These are phyloP conservation scores for Melanerpes aurifrons DNA, from an alignment of 2,113 vertebrate species.

Conservation along the genomic window DNA sequence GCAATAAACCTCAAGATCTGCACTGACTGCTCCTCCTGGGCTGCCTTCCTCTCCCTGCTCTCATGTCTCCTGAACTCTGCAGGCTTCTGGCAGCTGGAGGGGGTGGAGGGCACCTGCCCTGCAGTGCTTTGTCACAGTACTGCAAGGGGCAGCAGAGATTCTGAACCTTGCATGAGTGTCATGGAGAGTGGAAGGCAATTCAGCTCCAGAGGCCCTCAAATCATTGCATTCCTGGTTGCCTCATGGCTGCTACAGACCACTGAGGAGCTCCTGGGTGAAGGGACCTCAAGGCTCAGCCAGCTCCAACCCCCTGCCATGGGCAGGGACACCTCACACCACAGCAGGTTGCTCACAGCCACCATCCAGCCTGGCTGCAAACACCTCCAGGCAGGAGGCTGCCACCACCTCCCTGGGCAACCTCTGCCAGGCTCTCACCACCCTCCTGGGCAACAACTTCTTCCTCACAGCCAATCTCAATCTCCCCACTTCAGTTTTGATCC, in stretches of 20 bases:
- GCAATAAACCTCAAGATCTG: conserved; percentile 21
- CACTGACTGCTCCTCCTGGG: neutral
- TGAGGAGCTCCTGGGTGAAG: neutral
- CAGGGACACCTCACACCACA: no score
- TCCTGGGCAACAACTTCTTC: no score
- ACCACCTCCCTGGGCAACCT: no score
- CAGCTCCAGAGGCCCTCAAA: conserved; percentile 16
- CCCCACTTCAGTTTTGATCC: no score
- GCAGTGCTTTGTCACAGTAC: neutral
- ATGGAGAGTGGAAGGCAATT: neutral
- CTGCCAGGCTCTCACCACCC: no score
- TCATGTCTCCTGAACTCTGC: neutral
- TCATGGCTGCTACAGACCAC: conserved; percentile 16
- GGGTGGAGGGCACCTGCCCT: neutral
- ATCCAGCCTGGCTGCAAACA: no score
- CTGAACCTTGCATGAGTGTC: neutral
- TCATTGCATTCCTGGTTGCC: neutral
- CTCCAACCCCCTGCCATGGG: no score
- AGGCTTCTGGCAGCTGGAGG: neutral
- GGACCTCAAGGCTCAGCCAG: no score
- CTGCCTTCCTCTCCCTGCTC: neutral
- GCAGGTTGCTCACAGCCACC: no score
- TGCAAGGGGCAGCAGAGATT: conserved; percentile 11
- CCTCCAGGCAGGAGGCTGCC: no score
- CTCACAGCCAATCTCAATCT: no score